Evolutionary conservation across 1,140 invertebrate species (phyloP).

Genomic region (Potamilus streckersoni): DNA sequence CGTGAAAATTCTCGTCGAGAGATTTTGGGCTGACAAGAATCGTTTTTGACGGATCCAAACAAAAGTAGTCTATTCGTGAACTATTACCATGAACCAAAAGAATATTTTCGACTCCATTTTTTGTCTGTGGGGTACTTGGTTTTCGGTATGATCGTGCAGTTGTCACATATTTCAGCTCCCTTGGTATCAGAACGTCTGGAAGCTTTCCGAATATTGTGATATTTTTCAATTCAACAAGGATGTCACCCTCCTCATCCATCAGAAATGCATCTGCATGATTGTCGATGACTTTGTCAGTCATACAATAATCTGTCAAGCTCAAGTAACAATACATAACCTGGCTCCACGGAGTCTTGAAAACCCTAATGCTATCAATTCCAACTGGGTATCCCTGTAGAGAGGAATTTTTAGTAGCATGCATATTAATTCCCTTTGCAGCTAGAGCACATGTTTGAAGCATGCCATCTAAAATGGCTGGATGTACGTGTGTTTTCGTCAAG

Average conservation of each 20-base stretch:
- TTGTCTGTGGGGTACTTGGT: too few relatives aligned
- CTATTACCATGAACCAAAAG: too few relatives aligned
- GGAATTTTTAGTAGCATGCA: too few relatives aligned
- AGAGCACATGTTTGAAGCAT: constrained; percentile 16
- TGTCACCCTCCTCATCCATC: background rate
- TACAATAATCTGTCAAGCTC: constrained; percentile 1
- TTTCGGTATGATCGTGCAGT: too few relatives aligned
- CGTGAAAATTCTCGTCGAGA: too few relatives aligned
- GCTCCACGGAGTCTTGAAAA: background rate
- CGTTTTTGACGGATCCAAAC: too few relatives aligned
- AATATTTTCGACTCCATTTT: too few relatives aligned
- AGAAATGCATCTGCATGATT: constrained; percentile 12
- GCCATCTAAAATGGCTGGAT: constrained; percentile 17
- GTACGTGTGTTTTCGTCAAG: background rate
- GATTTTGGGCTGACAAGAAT: too few relatives aligned
- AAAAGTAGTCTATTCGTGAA: too few relatives aligned
- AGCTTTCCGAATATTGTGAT: background rate
- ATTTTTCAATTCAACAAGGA: constrained; percentile 4
- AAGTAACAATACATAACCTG: constrained; percentile 11
- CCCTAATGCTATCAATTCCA: constrained; percentile 7
- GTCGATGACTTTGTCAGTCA: constrained; percentile 10
- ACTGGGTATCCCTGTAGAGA: constrained; percentile 1
- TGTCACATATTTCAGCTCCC: too few relatives aligned
- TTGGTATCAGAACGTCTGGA: too few relatives aligned
- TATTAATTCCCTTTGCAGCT: background rate